Percentiles rank a stretch among this genome's conserved stretches.
phyloP scores from a whole-genome alignment of 2,888 invertebrate species.

The Drosophila mimetica region DNA sequence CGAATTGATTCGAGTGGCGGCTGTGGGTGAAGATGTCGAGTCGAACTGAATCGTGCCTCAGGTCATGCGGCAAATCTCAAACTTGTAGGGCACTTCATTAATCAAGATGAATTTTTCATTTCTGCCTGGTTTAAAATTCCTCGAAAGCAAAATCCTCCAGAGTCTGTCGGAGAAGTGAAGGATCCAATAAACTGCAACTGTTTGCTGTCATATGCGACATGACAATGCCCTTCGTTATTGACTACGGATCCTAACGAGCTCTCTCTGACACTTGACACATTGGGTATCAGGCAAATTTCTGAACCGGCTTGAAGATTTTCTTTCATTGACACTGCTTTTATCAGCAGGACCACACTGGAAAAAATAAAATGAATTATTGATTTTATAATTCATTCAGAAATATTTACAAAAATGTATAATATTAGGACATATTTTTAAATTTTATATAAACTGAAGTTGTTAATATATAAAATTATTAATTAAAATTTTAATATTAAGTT shows the following conservation, averaged over 20 bases:
- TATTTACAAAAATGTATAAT: no score
- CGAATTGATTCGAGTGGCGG: slow-evolving; percentile 9
- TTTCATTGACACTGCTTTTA: slow-evolving; percentile 59
- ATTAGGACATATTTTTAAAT: no score
- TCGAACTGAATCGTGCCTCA: slow-evolving; percentile 7
- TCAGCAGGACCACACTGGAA: slow-evolving; percentile 30
- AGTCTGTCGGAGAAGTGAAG: background rate
- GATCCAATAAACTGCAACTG: slow-evolving; percentile 27
- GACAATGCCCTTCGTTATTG: slow-evolving; percentile 23
- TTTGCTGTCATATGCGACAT: slow-evolving; percentile 51
- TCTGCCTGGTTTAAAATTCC: slow-evolving; percentile 6
- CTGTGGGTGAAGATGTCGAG: background rate
- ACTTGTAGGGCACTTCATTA: slow-evolving; percentile 45
- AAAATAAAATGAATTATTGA: no score
- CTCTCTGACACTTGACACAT: slow-evolving; percentile 35
- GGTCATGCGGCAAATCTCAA: slow-evolving; percentile 48
- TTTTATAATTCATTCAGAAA: no score
- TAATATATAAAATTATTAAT: no score
- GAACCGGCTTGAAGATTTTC: slow-evolving; percentile 46
- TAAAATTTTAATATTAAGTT: no score
- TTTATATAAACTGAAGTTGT: no score
- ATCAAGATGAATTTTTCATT: slow-evolving; percentile 31
- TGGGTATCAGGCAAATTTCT: slow-evolving; percentile 42
- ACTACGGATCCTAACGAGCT: slow-evolving; percentile 9
- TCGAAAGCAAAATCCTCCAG: background rate